Base-by-base conservation (phyloP, 2,113 vertebrate species). In the Cyanoderma ruficeps region DNA sequence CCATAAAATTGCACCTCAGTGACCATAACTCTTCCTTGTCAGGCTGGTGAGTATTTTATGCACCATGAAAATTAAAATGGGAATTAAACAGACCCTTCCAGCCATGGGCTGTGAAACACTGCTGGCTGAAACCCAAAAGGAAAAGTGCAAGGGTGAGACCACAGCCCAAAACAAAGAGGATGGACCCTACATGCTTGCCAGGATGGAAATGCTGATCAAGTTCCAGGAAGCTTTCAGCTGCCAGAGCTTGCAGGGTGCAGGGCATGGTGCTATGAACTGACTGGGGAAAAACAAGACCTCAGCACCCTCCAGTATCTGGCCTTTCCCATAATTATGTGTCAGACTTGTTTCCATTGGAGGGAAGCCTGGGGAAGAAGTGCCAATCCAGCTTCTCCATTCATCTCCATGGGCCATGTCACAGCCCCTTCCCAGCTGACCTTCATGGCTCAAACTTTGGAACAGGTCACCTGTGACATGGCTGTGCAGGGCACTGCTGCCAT, bases 21-120 rank as follows among this genome's bases (percentile, higher is more conserved):
- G 88, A 41, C 42, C 65, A 33, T 97, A 97, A 97, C 57, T 97
- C 95, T 90, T 94, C 81, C 42, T 60, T 96, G 96, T 97, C 97
- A 96, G 94, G 83, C 50, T 57, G 55, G 77, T 83, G 80, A 92
- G 94, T 96, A 82, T 92, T 97, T 97, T 96, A 97, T 96, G 93
- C 92, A 71, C 94, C 96, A 57, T 95, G 94, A 93, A 97, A 95
- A 96, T 97, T 97, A 96, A 97, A 96, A 89, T 17, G 44, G 83
- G 93, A 95, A 94, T 97, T 95, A 95, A 97, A 59, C 70, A 94
- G 83, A 93, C 60, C 80, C 91, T 91, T 93, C 71, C 86, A 90
- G 86, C 80, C 86, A 60, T 24, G 72, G 93, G 90, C 83, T 94
- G 90, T 0, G 16, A 91, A 97, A 89, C 46, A 59, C 71, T 50